A percentile compares a stretch with the other conserved stretches of the same genome.
phyloP scores from a whole-genome alignment of 2,888 invertebrate genomes.

The Dicranocentrus wangi region DNA sequence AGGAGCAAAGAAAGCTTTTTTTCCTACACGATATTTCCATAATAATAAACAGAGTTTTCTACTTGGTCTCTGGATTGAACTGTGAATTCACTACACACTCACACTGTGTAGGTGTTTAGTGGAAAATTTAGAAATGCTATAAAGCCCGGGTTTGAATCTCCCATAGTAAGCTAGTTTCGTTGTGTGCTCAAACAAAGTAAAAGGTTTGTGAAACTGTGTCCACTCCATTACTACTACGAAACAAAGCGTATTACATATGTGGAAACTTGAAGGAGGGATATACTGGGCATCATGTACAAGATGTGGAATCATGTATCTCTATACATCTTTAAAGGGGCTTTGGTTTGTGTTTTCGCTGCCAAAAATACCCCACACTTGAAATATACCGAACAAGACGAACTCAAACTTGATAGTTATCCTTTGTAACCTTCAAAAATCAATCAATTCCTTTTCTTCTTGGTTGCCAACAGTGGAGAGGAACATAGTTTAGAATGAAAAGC shows the following conservation, averaged over 20 bases:
- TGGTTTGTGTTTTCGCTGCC: constrained; percentile 12
- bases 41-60: background rate
- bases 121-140: background rate
- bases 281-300: background rate
- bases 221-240: background rate
- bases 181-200: background rate
- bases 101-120: background rate
- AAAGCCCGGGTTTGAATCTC: background rate
- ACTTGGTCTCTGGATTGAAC: background rate
- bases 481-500: background rate
- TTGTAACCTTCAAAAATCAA: constrained; percentile 29
- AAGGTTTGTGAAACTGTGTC: background rate
- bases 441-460: constrained; percentile 26
- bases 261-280: background rate
- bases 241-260: background rate
- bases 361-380: constrained; percentile 1
- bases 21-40: background rate
- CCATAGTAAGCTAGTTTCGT: too few relatives aligned
- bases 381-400: background rate
- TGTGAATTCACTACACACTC: background rate
- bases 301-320: background rate
- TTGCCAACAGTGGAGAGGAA: background rate
- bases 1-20: background rate
- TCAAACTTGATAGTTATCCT: background rate
- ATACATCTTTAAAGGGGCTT: background rate